A percentile compares a stretch with the other conserved stretches of the same genome.
Evolutionary conservation across 2,888 invertebrate species (phyloP).

Genomic region (Proisotoma minuta): DNA sequence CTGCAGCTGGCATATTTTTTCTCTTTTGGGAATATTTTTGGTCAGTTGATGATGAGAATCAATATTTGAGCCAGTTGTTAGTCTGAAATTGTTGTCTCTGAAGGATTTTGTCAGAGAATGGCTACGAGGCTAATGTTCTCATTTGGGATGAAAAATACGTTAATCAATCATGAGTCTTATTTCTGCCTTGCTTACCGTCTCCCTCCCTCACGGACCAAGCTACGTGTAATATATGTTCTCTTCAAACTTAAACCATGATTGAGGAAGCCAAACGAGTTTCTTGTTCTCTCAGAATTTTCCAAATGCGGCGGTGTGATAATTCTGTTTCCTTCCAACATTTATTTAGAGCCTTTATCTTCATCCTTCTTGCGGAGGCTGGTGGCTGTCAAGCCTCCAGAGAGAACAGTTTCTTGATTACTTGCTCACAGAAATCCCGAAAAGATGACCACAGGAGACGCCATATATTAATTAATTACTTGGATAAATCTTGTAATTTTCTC

Average conservation of each 20-base stretch:
- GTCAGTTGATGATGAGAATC: too few relatives aligned
- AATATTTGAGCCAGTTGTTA: too few relatives aligned
- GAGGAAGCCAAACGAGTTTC: too few relatives aligned
- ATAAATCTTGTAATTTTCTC: background rate
- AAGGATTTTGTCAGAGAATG: background rate
- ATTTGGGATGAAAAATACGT: conserved; percentile 35
- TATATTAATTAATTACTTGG: background rate
- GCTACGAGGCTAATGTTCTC: conserved; percentile 29
- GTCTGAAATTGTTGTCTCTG: conserved; percentile 7
- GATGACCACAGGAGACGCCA: background rate
- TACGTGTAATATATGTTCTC: too few relatives aligned
- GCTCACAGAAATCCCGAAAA: background rate
- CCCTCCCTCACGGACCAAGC: too few relatives aligned
- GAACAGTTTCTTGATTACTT: background rate
- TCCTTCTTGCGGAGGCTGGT: background rate
- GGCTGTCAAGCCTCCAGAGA: background rate
- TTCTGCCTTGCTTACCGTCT: background rate
- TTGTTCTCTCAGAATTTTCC: too few relatives aligned
- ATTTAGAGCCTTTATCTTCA: background rate
- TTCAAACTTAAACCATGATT: too few relatives aligned
- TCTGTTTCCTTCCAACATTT: background rate
- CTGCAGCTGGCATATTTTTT: too few relatives aligned
- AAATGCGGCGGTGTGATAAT: background rate
- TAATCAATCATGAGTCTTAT: conserved; percentile 32
- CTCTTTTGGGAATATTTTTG: too few relatives aligned